Evolutionary conservation across 2,797 vertebrate species (phyloP), one percentile per base, ranked within the genome.

Genomic region (Diplodus puntazzo): DNA sequence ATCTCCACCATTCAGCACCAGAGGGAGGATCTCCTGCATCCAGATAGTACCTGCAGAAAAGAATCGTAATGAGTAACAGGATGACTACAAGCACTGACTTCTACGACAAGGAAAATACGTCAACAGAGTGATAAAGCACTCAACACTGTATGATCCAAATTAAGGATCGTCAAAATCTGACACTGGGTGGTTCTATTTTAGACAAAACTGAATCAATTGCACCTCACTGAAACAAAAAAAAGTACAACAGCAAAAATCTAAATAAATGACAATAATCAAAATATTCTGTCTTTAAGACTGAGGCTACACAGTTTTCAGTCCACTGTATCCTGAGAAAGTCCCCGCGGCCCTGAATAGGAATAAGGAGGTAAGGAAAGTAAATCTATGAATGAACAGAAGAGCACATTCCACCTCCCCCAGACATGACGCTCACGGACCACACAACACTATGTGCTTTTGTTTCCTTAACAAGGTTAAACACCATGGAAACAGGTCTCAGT

Each of bases 1-100:
- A 45, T 98, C 96, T 3, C 96, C 97, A 0, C 95, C 92, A 64
- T 93, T 96, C 8, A 96, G 88, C 61, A 98, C 83, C 34, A 97
- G 75, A 0, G 95, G 94, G 21, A 96, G 75, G 65, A 96, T 94
- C 83, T 96, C 94, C 75, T 96, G 96, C 92, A 96, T 95, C 96
- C 95, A 96, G 68, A 92, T 83, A 34, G 96, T 96, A 55, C 96
- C 95, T 96, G 49, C 11, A 76, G 43, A 78, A 20, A 57, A 13
- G 5, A 46, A 48, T 0, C 45, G 42, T 27, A 5, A 76, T 2
- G 25, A 30, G 12, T 7, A 20, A 25, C 16, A 42, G 20, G 3
- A 61, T 89, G 92, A 65, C 93, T 88, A 0, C 91, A 87, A 64
- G 89, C 75, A 13, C 92, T 88, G 73, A 53, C 1, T 16, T 48